Percentiles rank a stretch among this genome's conserved stretches.
Evolutionary conservation across 2,888 invertebrate genomes (phyloP).

Genomic region (Monochamus alternatus): DNA sequence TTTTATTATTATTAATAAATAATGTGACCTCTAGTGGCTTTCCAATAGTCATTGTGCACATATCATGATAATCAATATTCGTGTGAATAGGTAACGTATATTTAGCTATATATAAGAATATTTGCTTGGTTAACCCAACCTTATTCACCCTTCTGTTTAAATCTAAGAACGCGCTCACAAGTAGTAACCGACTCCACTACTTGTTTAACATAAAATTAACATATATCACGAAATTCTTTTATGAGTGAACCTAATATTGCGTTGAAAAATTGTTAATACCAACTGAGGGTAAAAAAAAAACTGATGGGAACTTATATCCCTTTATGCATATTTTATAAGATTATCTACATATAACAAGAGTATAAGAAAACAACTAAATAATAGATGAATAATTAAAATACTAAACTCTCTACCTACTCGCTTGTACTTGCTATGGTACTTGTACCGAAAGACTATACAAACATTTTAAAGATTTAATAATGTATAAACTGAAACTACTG

Average conservation of each 20-base stretch:
- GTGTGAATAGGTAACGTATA: conserved; percentile 2
- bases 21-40: background rate
- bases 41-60: background rate
- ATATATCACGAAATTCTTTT: conserved; percentile 59
- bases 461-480: no score
- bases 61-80: conserved; percentile 3
- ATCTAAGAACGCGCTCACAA: conserved; percentile 5
- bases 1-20: no score
- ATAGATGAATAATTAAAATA: background rate
- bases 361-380: conserved; percentile 29
- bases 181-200: conserved; percentile 55
- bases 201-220: conserved; percentile 63
- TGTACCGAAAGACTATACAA: no score
- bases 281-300: conserved; percentile 39
- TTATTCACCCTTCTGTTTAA: conserved; percentile 6
- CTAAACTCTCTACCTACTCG: no score
- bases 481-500: no score
- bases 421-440: no score
- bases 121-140: conserved; percentile 2
- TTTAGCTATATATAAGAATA: conserved; percentile 2
- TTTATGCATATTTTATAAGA: conserved; percentile 48
- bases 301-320: conserved; percentile 49
- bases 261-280: conserved; percentile 65
- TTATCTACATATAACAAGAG: conserved; percentile 54
- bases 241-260: conserved; percentile 53